Evolutionary conservation across 2,113 vertebrate genomes (phyloP), one percentile per base, ranked within the genome.

Genomic region (Barnardius zonarius): DNA sequence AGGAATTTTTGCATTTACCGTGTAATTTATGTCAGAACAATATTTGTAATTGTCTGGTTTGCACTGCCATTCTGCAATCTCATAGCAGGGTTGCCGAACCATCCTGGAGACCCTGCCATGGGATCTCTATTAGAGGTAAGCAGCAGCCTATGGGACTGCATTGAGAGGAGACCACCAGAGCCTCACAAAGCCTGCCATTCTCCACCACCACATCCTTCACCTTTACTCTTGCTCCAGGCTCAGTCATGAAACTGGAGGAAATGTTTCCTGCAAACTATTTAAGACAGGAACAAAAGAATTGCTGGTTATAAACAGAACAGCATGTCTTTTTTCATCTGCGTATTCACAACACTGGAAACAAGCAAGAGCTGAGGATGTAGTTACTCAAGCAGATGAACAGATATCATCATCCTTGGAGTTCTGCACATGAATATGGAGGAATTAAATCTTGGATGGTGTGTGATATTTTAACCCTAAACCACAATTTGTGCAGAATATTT

Each of bases 381-480:
- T 78, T 93, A 75, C 30, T 86, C 51, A 88, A 96, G 85, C 79
- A 92, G 72, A 80, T 70, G 69, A 93, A 88, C 55, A 92, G 86
- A 69, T 44, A 76, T 82, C 48, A 64, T 68, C 57, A 69, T 79
- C 44, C 80, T 87, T 54, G 7, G 12, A 90, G 90, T 81, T 96
- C 90, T 85, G 62, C 54, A 63, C 84, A 85, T 95, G 89, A 95
- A 94, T 95, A 93, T 89, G 89, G 84, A 95, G 44, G 57, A 89
- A 92, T 94, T 94, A 95, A 94, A 90, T 80, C 68, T 86, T 7
- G 43, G 68, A 39, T 17, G 67, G 17, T 10, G 37, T 89, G 62
- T 73, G 41, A 74, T 80, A 86, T 83, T 95, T 95, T 92, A 96
- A 86, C 33, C n/a, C 43, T 7, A 80, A 91, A 33, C 46, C 57